A percentile compares a stretch with the other conserved stretches of the same genome.
These are phyloP conservation scores for Thunnus thynnus DNA, from an alignment of 2,113 vertebrate species.

Conservation along the genomic window DNA sequence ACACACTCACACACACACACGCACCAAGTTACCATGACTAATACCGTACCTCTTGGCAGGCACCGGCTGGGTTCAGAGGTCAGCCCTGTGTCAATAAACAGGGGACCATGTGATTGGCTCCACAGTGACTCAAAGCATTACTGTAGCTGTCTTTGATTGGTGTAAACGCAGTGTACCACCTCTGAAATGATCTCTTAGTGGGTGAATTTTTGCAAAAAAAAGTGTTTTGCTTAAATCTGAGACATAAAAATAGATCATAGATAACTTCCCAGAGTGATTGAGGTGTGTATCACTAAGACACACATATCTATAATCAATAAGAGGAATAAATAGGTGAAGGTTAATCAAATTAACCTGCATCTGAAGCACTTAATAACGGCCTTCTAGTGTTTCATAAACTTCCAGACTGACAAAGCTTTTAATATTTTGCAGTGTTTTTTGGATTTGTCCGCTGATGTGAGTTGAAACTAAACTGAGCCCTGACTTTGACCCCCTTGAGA, in stretches of 20 bases:
- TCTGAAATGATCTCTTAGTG: neutral
- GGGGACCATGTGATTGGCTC: constrained; percentile 70
- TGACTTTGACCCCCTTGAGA: constrained; percentile 70
- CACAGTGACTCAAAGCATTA: constrained; percentile 68
- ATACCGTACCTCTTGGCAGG: constrained; percentile 74
- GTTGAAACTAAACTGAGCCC: constrained; percentile 50
- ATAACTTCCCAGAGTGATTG: neutral
- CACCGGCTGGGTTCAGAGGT: constrained; percentile 74
- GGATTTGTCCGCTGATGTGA: constrained; percentile 66
- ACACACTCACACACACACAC: constrained; percentile 45
- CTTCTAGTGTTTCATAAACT: constrained; percentile 32
- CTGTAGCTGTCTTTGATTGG: constrained; percentile 66
- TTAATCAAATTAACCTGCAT: constrained; percentile 13
- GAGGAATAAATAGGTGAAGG: constrained; percentile 3
- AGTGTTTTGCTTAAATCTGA: neutral
- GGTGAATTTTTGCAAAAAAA: neutral
- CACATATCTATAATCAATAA: neutral
- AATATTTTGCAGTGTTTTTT: constrained; percentile 64
- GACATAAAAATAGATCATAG: neutral
- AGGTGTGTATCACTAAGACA: neutral
- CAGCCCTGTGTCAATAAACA: constrained; percentile 81
- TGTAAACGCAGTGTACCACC: constrained; percentile 34
- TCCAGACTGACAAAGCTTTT: constrained; percentile 32
- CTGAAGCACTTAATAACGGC: constrained; percentile 25
- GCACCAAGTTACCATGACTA: constrained; percentile 76